A percentile compares a stretch with the other conserved stretches of the same genome.
phyloP scores from a whole-genome alignment of 1,140 invertebrate species.

The Zeugodacus cucurbitae region DNA sequence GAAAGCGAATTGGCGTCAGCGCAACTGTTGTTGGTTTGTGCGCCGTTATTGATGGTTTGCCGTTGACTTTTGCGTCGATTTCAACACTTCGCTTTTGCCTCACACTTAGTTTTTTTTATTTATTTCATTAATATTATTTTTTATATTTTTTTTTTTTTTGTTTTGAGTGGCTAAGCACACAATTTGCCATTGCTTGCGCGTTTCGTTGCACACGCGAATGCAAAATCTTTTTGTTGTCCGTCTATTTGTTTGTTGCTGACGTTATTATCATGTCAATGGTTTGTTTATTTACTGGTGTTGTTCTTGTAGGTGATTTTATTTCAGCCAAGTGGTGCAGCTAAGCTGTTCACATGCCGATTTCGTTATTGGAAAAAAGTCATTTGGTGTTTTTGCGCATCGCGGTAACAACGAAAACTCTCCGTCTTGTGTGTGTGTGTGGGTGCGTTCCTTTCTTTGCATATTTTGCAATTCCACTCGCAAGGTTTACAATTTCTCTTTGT shows the following conservation, averaged over 20 bases:
- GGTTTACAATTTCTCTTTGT: background rate
- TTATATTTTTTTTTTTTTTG: background rate
- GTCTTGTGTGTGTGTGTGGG: background rate
- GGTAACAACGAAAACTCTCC: background rate
- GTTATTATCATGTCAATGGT: conserved; percentile 14
- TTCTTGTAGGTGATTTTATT: background rate
- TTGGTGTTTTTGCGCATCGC: background rate
- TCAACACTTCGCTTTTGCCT: background rate
- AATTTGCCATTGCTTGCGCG: background rate
- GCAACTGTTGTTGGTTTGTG: background rate
- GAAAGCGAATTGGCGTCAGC: no score
- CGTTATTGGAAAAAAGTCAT: background rate
- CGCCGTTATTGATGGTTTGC: conserved; percentile 5
- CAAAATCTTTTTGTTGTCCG: background rate
- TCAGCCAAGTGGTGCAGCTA: background rate
- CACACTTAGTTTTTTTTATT: background rate
- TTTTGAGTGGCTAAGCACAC: background rate
- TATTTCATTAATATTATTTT: background rate
- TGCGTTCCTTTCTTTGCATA: background rate
- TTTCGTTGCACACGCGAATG: background rate
- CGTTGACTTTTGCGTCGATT: conserved; percentile 34
- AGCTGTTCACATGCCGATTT: background rate
- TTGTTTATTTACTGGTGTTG: conserved; percentile 3
- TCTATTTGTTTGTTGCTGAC: background rate
- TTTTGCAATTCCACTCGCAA: background rate